These are phyloP conservation scores for Epiblema foenella DNA, from an alignment of 2,888 invertebrate genomes.

Conservation along the genomic window DNA sequence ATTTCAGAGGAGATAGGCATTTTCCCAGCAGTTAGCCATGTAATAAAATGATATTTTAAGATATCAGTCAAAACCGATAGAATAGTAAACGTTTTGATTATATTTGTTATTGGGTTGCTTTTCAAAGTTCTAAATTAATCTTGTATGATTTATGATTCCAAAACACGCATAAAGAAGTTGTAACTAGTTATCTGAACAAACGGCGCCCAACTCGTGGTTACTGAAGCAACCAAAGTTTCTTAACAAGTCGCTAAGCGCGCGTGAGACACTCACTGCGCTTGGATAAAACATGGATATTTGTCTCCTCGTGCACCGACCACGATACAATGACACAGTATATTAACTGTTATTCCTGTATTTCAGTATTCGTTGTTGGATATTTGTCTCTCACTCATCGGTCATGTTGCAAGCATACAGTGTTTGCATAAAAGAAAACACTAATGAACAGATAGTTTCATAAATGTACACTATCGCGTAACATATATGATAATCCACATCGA, in stretches of 20 bases:
- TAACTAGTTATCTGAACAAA: not conserved
- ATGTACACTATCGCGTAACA: too few species aligned
- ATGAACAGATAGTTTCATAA: too few species aligned
- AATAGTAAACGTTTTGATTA: too few species aligned
- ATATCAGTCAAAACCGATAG: too few species aligned
- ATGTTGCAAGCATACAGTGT: too few species aligned
- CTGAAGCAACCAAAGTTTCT: not conserved
- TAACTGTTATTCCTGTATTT: not conserved
- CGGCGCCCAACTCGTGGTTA: not conserved
- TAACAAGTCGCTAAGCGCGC: conserved; percentile 18
- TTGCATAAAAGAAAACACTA: too few species aligned
- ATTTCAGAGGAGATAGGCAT: too few species aligned
- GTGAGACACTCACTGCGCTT: conserved; percentile 14
- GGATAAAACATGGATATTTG: conserved; percentile 16
- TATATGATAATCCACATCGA: too few species aligned
- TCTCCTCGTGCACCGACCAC: not conserved
- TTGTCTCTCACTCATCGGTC: too few species aligned
- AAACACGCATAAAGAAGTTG: conserved; percentile 1
- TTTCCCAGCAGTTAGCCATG: too few species aligned
- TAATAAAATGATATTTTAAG: too few species aligned
- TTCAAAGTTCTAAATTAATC: not conserved
- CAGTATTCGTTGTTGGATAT: too few species aligned
- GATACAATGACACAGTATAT: not conserved
- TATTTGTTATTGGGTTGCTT: not conserved
- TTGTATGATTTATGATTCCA: not conserved